Base-by-base conservation (phyloP, 2,113 vertebrate species). In the Polyodon spathula region DNA sequence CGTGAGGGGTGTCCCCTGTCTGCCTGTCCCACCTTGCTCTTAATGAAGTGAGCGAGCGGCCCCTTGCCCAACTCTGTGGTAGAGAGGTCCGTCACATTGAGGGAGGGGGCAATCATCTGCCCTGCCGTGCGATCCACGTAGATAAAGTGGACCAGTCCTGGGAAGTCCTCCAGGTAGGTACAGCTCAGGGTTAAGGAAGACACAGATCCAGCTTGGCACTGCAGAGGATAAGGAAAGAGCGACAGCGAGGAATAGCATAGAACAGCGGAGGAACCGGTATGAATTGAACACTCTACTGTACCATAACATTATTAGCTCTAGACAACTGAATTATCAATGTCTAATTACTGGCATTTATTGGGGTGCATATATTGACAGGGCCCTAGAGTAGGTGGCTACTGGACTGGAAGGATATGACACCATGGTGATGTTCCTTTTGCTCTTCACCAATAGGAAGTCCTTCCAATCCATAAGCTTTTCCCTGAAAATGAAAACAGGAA, bases 361-460 rank as follows among this genome's bases (percentile, higher is more conserved):
- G 27, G 27, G 27, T 27, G 27, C 3, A 27, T 27, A 3, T 27
- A 27, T 27, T 27, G 27, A 27, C 27, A 27, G 27, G 27, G 27
- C 27, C 27, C 27, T 3, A 27, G 27, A 27, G 27, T 27, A 3
- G 27, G 27, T 27, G 27, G 27, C 27, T 12, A 40, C 38, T 15
- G 8, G 39, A 57, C 2, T 1, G 51, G 65, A 7, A 71, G 92
- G 95, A 93, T 98, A 97, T 97, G 93, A 97, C 72, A 97, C 93
- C 93, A 97, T 89, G 67, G 95, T 97, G 73, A 89, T 84, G 40
- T 99, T 98, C 68, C 95, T 85, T 71, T 79, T 89, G 84, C 93
- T 97, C 78, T 99, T 98, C 74, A 99, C 95, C 77, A 99, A 62
- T 61, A 99, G 69, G 56, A 97, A 99, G 64, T 99, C 96, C 66